These are phyloP conservation scores for Carettochelys insculpta DNA, from an alignment of 2,113 vertebrate species.

Conservation along the genomic window DNA sequence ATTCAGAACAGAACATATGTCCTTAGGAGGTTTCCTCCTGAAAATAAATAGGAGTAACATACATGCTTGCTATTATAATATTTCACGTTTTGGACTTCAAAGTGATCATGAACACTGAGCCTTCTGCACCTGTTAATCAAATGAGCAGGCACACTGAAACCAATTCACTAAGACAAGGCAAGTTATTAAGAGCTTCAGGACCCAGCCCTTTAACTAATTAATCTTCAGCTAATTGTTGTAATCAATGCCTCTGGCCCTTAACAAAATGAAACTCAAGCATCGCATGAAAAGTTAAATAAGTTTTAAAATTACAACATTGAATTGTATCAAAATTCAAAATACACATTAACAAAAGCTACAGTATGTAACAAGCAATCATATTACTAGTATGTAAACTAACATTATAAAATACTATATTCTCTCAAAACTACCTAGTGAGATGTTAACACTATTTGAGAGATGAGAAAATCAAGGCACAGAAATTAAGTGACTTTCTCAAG, in stretches of 20 bases:
- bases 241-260: slow-evolving; percentile 12
- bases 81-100: neutral
- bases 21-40: neutral
- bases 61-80: neutral
- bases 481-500: neutral
- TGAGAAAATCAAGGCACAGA: neutral
- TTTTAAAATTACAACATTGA: slow-evolving; percentile 15
- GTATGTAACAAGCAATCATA: neutral
- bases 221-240: neutral
- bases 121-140: neutral
- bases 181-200: fast-evolving
- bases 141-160: neutral
- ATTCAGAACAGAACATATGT: neutral
- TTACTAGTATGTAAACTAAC: neutral
- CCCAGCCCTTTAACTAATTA: neutral
- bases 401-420: neutral
- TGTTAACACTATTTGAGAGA: neutral
- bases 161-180: fast-evolving
- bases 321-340: neutral
- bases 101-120: neutral
- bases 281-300: neutral
- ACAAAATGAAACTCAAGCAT: neutral
- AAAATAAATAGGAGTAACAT: neutral
- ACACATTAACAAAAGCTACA: neutral
- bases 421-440: neutral